phyloP scores from a whole-genome alignment of 1,140 invertebrate species.

The Scaptomyza hsui region DNA sequence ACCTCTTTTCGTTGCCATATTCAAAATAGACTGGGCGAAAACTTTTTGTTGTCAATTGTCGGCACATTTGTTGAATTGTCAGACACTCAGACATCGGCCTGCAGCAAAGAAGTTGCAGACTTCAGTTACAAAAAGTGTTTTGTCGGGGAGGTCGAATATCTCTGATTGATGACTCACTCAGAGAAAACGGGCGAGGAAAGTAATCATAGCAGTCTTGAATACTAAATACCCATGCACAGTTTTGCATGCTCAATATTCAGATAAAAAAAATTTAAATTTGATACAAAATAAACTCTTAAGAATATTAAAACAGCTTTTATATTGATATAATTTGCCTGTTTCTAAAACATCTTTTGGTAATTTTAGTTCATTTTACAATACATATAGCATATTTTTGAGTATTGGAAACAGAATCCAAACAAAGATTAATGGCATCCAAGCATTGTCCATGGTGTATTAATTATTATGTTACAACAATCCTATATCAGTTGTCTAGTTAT shows the following conservation, averaged over 20 bases:
- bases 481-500: background rate
- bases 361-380: no score
- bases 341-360: no score
- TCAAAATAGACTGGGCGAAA: slow-evolving; percentile 69
- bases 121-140: slow-evolving; percentile 25
- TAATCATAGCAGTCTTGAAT: background rate
- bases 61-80: slow-evolving; percentile 60
- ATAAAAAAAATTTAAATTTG: no score
- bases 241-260: no score
- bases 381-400: background rate
- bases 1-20: slow-evolving; percentile 18
- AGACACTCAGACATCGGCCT: slow-evolving; percentile 22
- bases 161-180: slow-evolving; percentile 30
- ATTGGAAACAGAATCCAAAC: background rate
- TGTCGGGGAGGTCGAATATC: slow-evolving; percentile 13
- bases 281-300: no score
- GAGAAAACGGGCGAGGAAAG: background rate
- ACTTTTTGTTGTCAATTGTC: slow-evolving; percentile 63
- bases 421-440: background rate
- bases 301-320: no score
- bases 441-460: background rate
- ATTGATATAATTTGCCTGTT: no score
- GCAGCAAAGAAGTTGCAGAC: slow-evolving; percentile 10
- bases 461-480: background rate
- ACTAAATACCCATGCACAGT: no score